Evolutionary conservation across 2,113 vertebrate genomes (phyloP).

Genomic region (Fregata magnificens): DNA sequence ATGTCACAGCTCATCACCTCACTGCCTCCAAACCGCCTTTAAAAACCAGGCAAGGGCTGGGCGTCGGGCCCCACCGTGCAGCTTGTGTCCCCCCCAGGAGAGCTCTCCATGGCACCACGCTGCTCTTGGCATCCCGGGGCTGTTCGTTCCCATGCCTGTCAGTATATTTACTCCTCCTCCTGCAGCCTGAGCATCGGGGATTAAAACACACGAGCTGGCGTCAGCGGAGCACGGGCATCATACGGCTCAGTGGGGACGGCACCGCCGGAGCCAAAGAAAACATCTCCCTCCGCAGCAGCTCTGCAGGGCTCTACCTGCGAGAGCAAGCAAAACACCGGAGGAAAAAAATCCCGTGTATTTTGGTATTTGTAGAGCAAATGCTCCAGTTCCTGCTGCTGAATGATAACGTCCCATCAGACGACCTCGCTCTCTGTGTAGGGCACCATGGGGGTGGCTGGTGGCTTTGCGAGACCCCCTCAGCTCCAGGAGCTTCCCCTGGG

Average conservation of each 20-base stretch:
- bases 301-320: background rate
- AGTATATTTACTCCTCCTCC: background rate
- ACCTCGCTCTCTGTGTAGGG: rapidly evolving
- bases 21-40: background rate
- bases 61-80: background rate
- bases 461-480: background rate
- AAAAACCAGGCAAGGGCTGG: background rate
- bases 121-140: background rate
- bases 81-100: rapidly evolving
- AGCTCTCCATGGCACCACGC: rapidly evolving
- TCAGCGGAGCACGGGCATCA: rapidly evolving
- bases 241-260: background rate
- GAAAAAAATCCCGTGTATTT: background rate
- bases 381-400: background rate
- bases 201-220: background rate
- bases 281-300: background rate
- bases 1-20: background rate
- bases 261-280: background rate
- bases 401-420: background rate
- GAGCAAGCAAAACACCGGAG: background rate
- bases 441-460: rapidly evolving
- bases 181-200: background rate
- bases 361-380: background rate
- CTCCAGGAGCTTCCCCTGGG: background rate
- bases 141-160: background rate